Base-by-base conservation (phyloP, 2,797 vertebrate species). In the Syngnathus acus region DNA sequence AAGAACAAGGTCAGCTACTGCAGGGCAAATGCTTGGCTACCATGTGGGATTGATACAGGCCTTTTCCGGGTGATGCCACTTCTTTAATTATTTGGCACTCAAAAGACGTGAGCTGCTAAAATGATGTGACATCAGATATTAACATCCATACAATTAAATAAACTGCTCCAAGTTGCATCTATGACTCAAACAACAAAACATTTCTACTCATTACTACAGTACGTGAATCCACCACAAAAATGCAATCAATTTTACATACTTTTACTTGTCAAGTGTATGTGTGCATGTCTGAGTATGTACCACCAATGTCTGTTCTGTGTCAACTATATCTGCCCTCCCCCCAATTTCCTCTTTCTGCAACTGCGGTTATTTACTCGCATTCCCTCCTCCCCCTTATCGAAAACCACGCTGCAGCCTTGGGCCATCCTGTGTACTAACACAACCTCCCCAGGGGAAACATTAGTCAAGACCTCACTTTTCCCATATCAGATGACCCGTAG, bases 401-500 rank as follows among this genome's bases (percentile, higher is more conserved):
- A 72, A 72, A 80, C 78, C 83, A 82, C 82, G 77, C 78, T 81
- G 72, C 79, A 81, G 82, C 81, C 87, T 71, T 68, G 61, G 74
- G 82, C 86, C 75, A 68, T 62, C 63, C 14, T 80, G 69, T 70
- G 68, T 74, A 78, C 79, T 72, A 68, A 84, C 80, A 81, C 84
- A 82, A 19, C 32, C 67, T 89, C 82, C 85, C 82, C 79, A 68
- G 68, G 85, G 88, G 84, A 86, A 86, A 83, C 86, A 86, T 89
- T 89, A 84, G 83, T 71, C 48, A 51, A 86, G 80, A 76, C 75
- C 67, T 79, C 77, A 76, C 80, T 75, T 82, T 78, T 82, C 75
- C 79, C 43, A 69, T 85, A 88, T 89, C 84, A 82, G 80, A 89
- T 90, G 87, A 88, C 88, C 86, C 58, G 39, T 72, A 72, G 68